Evolutionary conservation across 2,888 invertebrate genomes (phyloP), one percentile per base, ranked within the genome.

Genomic region (Dyspetes luteomarginatus): DNA sequence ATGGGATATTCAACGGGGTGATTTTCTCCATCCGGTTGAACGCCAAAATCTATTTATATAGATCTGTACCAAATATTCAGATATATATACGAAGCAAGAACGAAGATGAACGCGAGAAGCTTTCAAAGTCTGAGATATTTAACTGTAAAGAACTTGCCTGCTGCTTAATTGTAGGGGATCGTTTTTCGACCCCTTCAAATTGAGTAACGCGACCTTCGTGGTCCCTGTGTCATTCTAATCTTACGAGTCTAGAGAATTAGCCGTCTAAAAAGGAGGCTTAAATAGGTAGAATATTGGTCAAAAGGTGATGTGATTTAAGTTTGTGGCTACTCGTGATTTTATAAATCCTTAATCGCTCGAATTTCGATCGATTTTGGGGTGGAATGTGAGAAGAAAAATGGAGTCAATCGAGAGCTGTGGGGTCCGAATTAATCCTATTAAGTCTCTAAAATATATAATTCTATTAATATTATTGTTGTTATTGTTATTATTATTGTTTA

Each of bases 131-230:
- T 4, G 17, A 17, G 45, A 17, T 45, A 45, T 17, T 45, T 15
- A 15, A 45, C n/a, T 4, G 5, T 36, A 36, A 36, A 36, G 86
- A 89, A 89, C 90, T 91, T 91, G 91, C 91, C 90, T 12, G 36
- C 17, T 3, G 4, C 9, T 3, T 28, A 24, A 64, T 22, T 55
- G n/a, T n/a, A 50, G 90, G 89, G 87, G 89, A 88, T 88, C 89
- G 87, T 90, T 91, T 91, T 90, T 90, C 85, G 87, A 87, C 85
- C 88, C 88, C 89, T 88, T 90, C 89, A 89, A 90, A 90, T 90
- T 88, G 88, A 87, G 87, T 86, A 88, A 88, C 89, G 86, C 87
- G 86, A 88, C 83, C 86, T 85, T 84, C 83, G 84, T 88, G 86
- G 87, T 86, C 12, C 12, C n/a, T 36, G 7, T 12, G 12, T 36